phyloP scores from a whole-genome alignment of 1,140 invertebrate genomes.

The Macrobrachium rosenbergii region DNA sequence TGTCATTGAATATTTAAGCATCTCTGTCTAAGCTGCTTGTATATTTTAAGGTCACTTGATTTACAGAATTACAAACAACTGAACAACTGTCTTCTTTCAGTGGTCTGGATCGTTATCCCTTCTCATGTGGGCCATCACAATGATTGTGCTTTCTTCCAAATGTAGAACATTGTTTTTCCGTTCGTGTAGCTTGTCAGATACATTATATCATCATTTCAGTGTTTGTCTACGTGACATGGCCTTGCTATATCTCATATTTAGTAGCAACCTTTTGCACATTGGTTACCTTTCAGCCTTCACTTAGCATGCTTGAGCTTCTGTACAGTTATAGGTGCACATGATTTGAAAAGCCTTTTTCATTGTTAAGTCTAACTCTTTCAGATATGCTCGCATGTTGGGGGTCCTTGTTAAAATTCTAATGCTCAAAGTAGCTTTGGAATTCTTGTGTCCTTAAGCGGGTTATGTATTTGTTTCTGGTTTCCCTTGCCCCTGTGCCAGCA shows the following conservation, averaged over 20 bases:
- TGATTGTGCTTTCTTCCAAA: background rate
- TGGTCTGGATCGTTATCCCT: background rate
- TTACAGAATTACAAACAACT: background rate
- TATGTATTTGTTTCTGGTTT: no score
- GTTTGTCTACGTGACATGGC: background rate
- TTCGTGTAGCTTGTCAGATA: background rate
- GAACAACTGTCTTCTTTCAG: background rate
- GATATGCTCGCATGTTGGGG: no score
- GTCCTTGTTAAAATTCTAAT: no score
- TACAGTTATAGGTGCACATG: background rate
- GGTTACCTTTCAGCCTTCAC: no score
- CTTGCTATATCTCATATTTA: background rate
- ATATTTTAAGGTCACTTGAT: background rate
- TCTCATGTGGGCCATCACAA: background rate
- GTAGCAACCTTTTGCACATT: background rate
- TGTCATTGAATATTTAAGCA: background rate
- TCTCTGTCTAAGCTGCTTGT: background rate
- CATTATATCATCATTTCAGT: background rate
- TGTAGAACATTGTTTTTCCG: background rate
- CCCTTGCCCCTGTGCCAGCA: no score
- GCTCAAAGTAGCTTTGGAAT: no score
- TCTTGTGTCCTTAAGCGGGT: no score
- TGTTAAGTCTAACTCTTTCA: no score
- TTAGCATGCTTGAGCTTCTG: background rate
- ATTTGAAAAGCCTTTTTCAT: background rate